Percentiles rank a stretch among this genome's conserved stretches.
Evolutionary conservation across 92 coral and sea anemone species (phyloP).

Genomic region (Zoanthus sansibaricus): DNA sequence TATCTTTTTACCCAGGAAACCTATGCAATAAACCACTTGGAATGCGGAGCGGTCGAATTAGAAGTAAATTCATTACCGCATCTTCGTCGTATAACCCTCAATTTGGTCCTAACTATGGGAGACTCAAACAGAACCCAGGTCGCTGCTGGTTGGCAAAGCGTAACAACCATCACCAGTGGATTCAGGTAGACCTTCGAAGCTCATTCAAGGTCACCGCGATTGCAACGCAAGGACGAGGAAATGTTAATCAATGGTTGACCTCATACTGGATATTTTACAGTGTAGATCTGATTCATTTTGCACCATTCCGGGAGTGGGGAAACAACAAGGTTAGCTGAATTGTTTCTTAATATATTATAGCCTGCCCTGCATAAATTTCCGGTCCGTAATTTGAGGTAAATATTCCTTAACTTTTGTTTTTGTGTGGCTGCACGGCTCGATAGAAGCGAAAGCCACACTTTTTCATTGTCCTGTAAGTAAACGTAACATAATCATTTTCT

Average conservation of each 20-base stretch:
- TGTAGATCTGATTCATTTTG: constrained; percentile 34
- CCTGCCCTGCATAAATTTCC: no score
- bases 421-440: no score
- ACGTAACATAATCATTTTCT: no score
- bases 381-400: no score
- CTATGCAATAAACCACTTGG: constrained; percentile 77
- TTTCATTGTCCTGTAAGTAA: no score
- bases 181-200: constrained; percentile 51
- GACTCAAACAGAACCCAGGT: constrained; percentile 62
- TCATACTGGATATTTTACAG: constrained; percentile 27
- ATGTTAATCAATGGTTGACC: constrained; percentile 31
- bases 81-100: constrained; percentile 67
- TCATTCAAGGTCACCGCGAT: constrained; percentile 35
- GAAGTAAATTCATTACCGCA: constrained; percentile 68
- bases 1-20: constrained; percentile 50
- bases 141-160: constrained; percentile 77
- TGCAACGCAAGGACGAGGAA: constrained; percentile 38
- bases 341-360: no score
- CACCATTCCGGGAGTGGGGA: constrained; percentile 42
- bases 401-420: no score
- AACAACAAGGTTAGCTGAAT: constrained; percentile 31
- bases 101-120: constrained; percentile 61
- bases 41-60: constrained; percentile 77
- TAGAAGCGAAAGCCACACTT: no score
- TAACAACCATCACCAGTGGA: constrained; percentile 82